Evolutionary conservation across 2,888 invertebrate genomes (phyloP).

Genomic region (Sepiola atlantica): DNA sequence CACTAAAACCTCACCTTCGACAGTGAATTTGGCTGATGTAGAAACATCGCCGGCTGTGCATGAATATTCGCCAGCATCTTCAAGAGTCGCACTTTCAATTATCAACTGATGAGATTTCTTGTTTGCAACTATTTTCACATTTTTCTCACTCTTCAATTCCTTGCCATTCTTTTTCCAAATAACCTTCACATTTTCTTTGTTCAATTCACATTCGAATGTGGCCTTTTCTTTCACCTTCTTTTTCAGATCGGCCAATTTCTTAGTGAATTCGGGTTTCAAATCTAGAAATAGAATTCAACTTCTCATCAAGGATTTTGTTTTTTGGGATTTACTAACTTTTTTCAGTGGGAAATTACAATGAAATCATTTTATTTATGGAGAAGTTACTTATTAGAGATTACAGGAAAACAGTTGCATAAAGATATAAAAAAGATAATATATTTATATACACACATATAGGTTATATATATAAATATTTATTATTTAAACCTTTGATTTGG

Average conservation of each 20-base stretch:
- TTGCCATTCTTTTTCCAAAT: constrained; percentile 45
- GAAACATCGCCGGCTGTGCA: constrained; percentile 59
- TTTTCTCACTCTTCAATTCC: background rate
- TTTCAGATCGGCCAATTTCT: constrained; percentile 41
- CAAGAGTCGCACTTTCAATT: constrained; percentile 46
- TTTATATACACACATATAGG: no score
- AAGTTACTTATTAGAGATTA: no score
- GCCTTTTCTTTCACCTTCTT: constrained; percentile 22
- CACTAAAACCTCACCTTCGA: constrained; percentile 52
- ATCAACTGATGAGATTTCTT: background rate
- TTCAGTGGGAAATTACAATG: no score
- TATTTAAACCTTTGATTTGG: no score
- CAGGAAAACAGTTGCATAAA: no score
- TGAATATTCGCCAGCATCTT: constrained; percentile 64
- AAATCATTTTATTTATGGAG: no score
- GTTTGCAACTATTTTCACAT: constrained; percentile 14
- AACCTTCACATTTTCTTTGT: constrained; percentile 34
- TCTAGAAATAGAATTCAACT: background rate
- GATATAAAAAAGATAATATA: no score
- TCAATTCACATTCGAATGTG: constrained; percentile 24
- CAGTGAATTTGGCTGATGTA: constrained; percentile 52
- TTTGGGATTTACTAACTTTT: no score
- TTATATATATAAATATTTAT: no score
- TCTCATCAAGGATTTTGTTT: background rate
- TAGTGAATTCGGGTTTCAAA: constrained; percentile 33